Percentiles rank a stretch among this genome's conserved stretches.
Evolutionary conservation across 2,797 vertebrate genomes (phyloP).

Genomic region (Molossus molossus): DNA sequence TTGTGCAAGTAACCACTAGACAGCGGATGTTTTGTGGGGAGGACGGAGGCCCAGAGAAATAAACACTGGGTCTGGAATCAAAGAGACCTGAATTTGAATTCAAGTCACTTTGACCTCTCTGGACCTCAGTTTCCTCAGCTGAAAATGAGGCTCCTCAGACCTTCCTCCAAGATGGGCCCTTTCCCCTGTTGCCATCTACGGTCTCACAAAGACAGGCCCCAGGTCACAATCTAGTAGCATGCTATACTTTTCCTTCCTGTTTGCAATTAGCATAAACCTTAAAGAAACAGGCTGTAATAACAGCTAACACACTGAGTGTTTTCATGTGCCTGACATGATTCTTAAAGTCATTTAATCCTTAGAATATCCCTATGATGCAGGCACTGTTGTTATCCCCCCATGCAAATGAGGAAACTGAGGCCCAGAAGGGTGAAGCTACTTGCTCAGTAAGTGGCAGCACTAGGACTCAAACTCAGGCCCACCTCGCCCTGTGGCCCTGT

Average conservation of each 20-base stretch:
- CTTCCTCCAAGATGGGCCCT: not conserved
- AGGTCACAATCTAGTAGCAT: not conserved
- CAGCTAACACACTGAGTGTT: not conserved
- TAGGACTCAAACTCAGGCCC: not conserved
- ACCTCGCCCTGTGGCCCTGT: not conserved
- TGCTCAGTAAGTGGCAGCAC: not conserved
- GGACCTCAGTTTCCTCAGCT: not conserved
- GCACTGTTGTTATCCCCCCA: not conserved
- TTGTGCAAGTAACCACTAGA: not conserved
- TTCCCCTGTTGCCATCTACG: not conserved
- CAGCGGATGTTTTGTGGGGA: not conserved
- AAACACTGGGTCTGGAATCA: not conserved
- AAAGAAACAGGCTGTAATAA: conserved; percentile 13
- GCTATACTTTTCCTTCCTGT: not conserved
- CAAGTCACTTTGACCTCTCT: not conserved
- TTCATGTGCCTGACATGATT: not conserved
- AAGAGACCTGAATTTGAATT: not conserved
- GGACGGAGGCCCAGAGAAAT: not conserved
- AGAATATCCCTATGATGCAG: not conserved
- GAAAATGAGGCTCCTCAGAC: conserved; percentile 9
- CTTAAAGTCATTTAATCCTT: not conserved
- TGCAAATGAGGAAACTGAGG: conserved; percentile 24
- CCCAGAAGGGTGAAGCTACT: not conserved
- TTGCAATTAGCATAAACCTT: not conserved
- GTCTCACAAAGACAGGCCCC: not conserved